These are phyloP conservation scores for Amblyteles armatorius DNA, from an alignment of 2,888 invertebrate genomes.

Conservation along the genomic window DNA sequence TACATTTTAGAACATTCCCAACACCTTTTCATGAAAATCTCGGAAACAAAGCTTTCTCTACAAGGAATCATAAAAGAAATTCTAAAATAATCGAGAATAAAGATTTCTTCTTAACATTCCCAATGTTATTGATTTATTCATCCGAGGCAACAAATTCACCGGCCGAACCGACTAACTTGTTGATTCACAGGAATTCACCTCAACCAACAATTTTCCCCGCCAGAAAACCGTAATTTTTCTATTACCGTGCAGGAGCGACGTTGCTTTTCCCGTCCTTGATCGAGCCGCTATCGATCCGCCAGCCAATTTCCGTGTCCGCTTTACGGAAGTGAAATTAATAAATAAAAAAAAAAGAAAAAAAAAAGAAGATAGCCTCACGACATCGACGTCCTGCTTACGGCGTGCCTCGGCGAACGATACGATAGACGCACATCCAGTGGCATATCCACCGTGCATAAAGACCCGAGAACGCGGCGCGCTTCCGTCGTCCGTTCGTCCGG, in stretches of 20 bases:
- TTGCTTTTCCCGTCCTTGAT: constrained; percentile 10
- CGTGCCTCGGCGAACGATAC: neutral
- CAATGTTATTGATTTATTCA: neutral
- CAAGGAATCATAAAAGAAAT: too few relatives aligned
- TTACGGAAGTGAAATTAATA: neutral
- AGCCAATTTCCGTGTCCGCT: neutral
- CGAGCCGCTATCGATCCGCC: neutral
- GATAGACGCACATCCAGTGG: neutral
- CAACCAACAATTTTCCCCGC: neutral
- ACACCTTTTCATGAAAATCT: too few relatives aligned
- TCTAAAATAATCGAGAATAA: too few relatives aligned
- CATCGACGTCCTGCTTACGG: constrained; percentile 18
- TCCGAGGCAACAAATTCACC: neutral
- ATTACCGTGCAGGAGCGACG: neutral
- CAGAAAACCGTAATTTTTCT: neutral
- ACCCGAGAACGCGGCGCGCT: constrained; percentile 5
- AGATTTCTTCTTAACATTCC: too few relatives aligned
- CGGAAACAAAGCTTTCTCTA: too few relatives aligned
- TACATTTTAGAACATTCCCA: too few relatives aligned
- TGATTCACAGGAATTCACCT: neutral
- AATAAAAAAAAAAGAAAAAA: neutral
- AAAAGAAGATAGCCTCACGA: neutral
- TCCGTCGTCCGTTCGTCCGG: constrained; percentile 30
- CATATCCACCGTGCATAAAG: constrained; percentile 5
- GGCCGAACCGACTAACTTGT: neutral